Conservation (phyloP, 2,113 vertebrate species). For the Athene cunicularia region DNA sequence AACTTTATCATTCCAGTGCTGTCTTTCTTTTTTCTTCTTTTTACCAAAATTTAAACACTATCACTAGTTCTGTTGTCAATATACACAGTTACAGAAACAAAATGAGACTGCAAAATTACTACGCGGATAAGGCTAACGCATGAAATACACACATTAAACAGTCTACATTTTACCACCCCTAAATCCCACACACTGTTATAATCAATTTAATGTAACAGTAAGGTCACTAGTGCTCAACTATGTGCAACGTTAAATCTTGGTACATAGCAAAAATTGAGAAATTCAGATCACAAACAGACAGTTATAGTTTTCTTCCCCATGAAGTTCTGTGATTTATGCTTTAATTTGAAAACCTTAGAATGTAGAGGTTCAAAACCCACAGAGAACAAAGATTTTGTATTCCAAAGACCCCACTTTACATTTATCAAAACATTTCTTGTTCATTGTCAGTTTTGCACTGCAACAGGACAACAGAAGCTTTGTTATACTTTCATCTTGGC, state of each 20-base stretch:
- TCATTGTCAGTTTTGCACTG: neutral
- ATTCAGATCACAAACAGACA: neutral
- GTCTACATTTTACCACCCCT: neutral
- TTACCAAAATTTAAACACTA: neutral
- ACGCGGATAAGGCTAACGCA: neutral
- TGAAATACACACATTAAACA: neutral
- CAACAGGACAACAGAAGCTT: neutral
- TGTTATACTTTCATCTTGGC: neutral
- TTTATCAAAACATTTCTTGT: neutral
- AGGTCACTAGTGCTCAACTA: neutral
- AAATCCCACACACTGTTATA: neutral
- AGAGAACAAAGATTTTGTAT: neutral
- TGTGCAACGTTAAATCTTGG: neutral
- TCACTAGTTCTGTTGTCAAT: neutral
- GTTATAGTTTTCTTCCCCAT: neutral
- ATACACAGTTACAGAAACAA: neutral
- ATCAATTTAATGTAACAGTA: neutral
- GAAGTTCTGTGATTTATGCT: neutral
- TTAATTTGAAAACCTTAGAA: neutral
- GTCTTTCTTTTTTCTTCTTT: neutral
- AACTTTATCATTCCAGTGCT: neutral
- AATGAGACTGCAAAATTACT: neutral
- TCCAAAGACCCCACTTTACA: neutral
- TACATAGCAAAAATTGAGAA: neutral
- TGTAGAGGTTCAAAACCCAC: neutral